phyloP scores from a whole-genome alignment of 2,888 invertebrate genomes.

The Drosophila robusta region DNA sequence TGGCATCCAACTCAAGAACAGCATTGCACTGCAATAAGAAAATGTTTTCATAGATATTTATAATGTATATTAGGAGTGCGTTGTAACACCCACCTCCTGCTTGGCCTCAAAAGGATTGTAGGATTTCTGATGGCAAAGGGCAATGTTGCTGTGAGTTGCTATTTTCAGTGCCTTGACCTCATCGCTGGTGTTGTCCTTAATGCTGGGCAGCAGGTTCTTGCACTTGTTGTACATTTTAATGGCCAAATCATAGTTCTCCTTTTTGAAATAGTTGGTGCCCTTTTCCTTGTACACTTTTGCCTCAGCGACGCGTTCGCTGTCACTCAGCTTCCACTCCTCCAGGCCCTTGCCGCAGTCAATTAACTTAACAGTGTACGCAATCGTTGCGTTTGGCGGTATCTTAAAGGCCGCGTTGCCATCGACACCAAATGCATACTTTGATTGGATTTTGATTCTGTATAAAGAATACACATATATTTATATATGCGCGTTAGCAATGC shows the following conservation, averaged over 20 bases:
- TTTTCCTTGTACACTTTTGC: conserved; percentile 94
- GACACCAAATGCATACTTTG: conserved; percentile 92
- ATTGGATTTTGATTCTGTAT: conserved; percentile 88
- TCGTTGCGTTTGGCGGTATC: conserved; percentile 91
- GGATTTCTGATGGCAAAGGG: conserved; percentile 92
- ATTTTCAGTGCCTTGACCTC: conserved; percentile 87
- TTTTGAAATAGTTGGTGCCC: conserved; percentile 95
- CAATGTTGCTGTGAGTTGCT: conserved; percentile 92
- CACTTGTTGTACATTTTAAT: conserved; percentile 94
- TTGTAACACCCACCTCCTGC: conserved; percentile 86
- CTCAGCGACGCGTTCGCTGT: conserved; percentile 92
- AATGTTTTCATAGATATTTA: neutral
- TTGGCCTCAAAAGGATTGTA: conserved; percentile 89
- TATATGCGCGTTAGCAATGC: conserved; percentile 1
- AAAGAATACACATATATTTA: neutral
- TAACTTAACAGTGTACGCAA: conserved; percentile 93
- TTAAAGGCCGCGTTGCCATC: conserved; percentile 89
- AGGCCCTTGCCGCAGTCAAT: conserved; percentile 94
- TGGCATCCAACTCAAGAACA: conserved; percentile 90
- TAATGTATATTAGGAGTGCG: neutral
- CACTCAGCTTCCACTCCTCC: conserved; percentile 93
- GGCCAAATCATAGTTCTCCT: conserved; percentile 91
- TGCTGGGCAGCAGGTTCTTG: conserved; percentile 73
- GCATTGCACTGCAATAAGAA: conserved; percentile 87
- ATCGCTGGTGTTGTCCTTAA: conserved; percentile 84